These are phyloP conservation scores for Drosophila navojoa DNA, from an alignment of 1,140 invertebrate species.

Conservation along the genomic window DNA sequence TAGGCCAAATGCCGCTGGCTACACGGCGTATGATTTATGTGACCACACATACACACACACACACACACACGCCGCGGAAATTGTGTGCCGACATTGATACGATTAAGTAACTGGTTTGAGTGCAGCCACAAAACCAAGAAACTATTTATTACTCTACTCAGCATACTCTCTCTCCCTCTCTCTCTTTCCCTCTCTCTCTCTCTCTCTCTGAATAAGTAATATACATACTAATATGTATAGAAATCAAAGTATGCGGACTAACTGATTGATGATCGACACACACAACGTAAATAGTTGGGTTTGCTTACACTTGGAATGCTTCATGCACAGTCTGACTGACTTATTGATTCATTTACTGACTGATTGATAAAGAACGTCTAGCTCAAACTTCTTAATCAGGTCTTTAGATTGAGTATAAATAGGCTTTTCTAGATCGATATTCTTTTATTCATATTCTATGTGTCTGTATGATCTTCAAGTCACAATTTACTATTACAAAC, in stretches of 20 bases:
- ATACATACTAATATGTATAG: too few relatives aligned
- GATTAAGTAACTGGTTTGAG: constrained; percentile 43
- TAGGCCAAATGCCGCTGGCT: constrained; percentile 48
- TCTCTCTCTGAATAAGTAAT: neutral
- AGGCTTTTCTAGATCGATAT: too few relatives aligned
- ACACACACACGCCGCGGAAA: constrained; percentile 56
- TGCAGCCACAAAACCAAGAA: constrained; percentile 30
- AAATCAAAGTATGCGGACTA: too few relatives aligned
- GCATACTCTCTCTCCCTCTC: neutral
- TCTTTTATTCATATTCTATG: too few relatives aligned
- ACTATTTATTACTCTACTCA: neutral
- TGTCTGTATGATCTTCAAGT: too few relatives aligned
- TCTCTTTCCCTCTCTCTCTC: neutral
- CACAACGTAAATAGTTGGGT: neutral
- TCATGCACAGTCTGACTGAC: too few relatives aligned
- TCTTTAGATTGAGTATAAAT: too few relatives aligned
- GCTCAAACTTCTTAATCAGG: too few relatives aligned
- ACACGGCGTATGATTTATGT: constrained; percentile 78
- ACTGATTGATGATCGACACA: neutral
- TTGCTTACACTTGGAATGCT: too few relatives aligned
- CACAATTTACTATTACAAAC: too few relatives aligned
- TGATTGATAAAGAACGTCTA: too few relatives aligned
- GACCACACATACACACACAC: constrained; percentile 44
- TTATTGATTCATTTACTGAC: too few relatives aligned
- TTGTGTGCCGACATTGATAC: constrained; percentile 73